Base-by-base conservation (phyloP, 1,140 invertebrate species). In the Globodera rostochiensis region DNA sequence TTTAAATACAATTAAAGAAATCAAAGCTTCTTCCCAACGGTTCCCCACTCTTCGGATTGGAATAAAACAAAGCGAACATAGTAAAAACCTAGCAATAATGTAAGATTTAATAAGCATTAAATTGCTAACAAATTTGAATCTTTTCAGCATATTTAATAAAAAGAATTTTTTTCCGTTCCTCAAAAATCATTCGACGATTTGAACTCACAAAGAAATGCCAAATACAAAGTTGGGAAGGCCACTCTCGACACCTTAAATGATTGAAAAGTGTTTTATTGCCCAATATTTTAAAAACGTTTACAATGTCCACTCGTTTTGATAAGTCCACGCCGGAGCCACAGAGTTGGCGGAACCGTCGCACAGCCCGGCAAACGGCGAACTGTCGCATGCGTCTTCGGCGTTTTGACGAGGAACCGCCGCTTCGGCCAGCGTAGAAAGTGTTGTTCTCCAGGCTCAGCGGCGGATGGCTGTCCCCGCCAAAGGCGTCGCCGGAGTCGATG, bases 261-360 rank as follows among this genome's bases (percentile, higher is more conserved):
- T 53, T 53, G 11, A 53, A 53, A 53, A 53, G 3, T 53, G 4
- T 2, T 53, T 9, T 9, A 53, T 53, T 53, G 15, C 8, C 73
- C 73, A 49, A 45, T 71, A 13, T 71, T 9, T 71, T 8, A 71
- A 71, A 87, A 85, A 50, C 73, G 0, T 85, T 87, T 46, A 87
- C 76, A 36, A 89, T 76, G 82, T 88, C 87, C 36, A 88, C 84
- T 60, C 83, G 86, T 67, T 89, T 84, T 6, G 87, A 88, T 4
- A 88, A 57, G 6, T 88, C 86, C 36, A 82, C 73, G 15, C 78
- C 84, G n/a, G 86, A 49, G 47, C 86, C 84, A 21, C 88, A 73
- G 21, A 86, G 77, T 21, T 60, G 64, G 47, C 79, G 73, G 13
- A 89, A 53, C 45, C 66, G 73, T 46, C 71, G 49, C 74, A 75